These are phyloP conservation scores for Mormyrus proboscirostris DNA, from an alignment of 2,797 vertebrate species.

Conservation along the genomic window DNA sequence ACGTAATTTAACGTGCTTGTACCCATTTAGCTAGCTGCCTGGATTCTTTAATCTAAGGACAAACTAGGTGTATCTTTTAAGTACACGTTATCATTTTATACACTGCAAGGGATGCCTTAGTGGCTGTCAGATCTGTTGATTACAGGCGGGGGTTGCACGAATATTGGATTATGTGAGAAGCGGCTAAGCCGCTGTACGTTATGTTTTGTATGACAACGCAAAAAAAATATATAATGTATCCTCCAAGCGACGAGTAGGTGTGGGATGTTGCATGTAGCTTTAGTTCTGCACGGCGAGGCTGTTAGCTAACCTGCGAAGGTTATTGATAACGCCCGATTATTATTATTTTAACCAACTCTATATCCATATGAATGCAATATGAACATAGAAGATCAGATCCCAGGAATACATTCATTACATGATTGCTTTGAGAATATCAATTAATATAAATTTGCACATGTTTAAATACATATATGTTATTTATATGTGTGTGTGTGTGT, in stretches of 20 bases:
- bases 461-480: neutral
- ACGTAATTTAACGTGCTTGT: neutral
- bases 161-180: conserved; percentile 6
- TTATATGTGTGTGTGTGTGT: neutral
- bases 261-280: neutral
- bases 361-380: neutral
- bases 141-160: neutral
- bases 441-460: neutral
- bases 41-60: neutral
- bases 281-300: neutral
- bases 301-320: neutral
- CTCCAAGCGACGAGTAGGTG: neutral
- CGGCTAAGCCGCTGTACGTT: neutral
- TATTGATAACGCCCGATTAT: neutral
- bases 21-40: neutral
- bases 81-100: neutral
- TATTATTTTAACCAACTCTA: neutral
- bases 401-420: neutral
- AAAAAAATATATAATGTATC: neutral
- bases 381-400: neutral
- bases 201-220: conserved; percentile 7
- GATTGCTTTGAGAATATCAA: neutral
- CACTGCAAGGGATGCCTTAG: neutral
- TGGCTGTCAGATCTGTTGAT: neutral
- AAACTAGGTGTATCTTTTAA: neutral